Evolutionary conservation across 2,797 vertebrate genomes (phyloP).

Genomic region (Melanotaenia maccullochi): DNA sequence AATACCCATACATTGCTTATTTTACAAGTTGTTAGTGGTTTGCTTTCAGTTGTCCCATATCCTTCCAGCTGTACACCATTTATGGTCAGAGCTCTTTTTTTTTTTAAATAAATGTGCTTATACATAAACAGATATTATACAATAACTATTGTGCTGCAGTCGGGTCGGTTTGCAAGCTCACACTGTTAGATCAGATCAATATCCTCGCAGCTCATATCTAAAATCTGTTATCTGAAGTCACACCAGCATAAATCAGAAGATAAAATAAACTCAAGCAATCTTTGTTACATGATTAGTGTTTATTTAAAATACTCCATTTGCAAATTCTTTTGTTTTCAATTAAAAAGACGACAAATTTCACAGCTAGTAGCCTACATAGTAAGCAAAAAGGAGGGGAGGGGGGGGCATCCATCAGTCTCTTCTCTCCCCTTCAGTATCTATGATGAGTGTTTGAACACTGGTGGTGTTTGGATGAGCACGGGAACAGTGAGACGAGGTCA

Average conservation of each 20-base stretch:
- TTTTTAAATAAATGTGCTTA: neutral
- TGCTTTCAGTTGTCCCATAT: too few species aligned
- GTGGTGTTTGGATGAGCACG: constrained; percentile 22
- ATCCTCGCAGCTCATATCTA: neutral
- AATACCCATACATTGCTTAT: too few species aligned
- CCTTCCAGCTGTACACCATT: too few species aligned
- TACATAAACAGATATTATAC: neutral
- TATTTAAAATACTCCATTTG: constrained; percentile 94
- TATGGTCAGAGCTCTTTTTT: too few species aligned
- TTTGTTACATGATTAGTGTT: constrained; percentile 90
- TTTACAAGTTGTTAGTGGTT: too few species aligned
- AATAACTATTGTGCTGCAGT: neutral
- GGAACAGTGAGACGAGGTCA: neutral
- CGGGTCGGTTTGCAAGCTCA: too few species aligned
- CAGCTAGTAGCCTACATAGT: constrained; percentile 98
- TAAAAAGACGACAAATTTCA: constrained; percentile 93
- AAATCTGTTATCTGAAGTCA: neutral
- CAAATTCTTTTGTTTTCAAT: constrained; percentile 84
- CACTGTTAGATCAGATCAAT: neutral
- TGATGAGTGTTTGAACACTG: constrained; percentile 58
- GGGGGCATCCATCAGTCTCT: constrained; percentile 31
- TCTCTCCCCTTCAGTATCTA: constrained; percentile 46
- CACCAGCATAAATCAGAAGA: constrained; percentile 11
- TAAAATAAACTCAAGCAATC: constrained; percentile 1
- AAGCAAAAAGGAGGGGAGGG: constrained; percentile 85